Evolutionary conservation across 64 coral and sea anemone genomes (phyloP).

Genomic region (Orbicella faveolata): DNA sequence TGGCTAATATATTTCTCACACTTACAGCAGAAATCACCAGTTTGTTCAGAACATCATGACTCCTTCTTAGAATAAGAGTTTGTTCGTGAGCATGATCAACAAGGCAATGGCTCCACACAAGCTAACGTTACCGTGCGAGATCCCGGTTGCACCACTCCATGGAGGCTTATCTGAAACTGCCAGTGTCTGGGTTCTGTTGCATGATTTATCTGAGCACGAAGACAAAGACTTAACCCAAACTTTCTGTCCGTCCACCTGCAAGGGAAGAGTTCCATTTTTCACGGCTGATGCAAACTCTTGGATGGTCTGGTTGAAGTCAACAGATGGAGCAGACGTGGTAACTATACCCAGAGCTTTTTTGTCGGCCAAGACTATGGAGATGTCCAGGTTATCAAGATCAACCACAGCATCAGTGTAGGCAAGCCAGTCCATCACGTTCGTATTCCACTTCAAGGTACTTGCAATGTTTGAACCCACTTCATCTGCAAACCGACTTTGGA

Average conservation of each 20-base stretch:
- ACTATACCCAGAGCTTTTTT: conserved; percentile 28
- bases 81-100: not conserved
- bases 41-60: not conserved
- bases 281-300: conserved; percentile 25
- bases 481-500: conserved; percentile 34
- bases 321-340: not conserved
- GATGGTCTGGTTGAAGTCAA: conserved; percentile 39
- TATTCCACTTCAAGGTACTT: conserved; percentile 9
- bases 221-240: conserved; percentile 35
- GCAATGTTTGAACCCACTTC: conserved; percentile 25
- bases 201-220: conserved; percentile 21
- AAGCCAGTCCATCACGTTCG: conserved; percentile 52
- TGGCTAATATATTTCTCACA: too few relatives aligned
- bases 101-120: not conserved
- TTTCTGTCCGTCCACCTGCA: conserved; percentile 35
- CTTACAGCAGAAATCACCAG: too few relatives aligned
- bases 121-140: not conserved
- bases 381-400: not conserved
- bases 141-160: not conserved
- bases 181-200: not conserved
- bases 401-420: not conserved
- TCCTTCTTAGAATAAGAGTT: not conserved
- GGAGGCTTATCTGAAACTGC: conserved; percentile 29
- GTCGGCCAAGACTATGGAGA: conserved; percentile 50
- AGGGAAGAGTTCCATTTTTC: conserved; percentile 2